Percentiles rank a stretch among this genome's conserved stretches.
Evolutionary conservation across 2,888 invertebrate genomes (phyloP).

Genomic region (Machimus atricapillus): DNA sequence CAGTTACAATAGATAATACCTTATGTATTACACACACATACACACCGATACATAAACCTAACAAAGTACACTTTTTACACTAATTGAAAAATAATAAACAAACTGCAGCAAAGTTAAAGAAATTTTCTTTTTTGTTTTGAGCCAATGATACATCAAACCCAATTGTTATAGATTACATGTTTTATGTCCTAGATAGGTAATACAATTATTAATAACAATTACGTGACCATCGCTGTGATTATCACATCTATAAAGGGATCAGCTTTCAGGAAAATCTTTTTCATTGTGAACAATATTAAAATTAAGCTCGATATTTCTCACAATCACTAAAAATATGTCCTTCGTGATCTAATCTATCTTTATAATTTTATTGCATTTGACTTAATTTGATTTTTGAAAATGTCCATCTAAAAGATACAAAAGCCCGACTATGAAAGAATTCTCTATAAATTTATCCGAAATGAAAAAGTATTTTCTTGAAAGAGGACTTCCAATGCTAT

Average conservation of each 20-base stretch:
- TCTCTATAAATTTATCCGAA: not conserved
- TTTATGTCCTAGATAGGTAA: conserved; percentile 29
- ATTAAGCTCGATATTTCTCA: not conserved
- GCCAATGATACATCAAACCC: not conserved
- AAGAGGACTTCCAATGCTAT: not conserved
- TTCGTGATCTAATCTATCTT: too few relatives aligned
- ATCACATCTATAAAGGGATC: not conserved
- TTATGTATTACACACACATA: not conserved
- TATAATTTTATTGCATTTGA: too few relatives aligned
- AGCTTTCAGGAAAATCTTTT: not conserved
- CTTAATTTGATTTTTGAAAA: too few relatives aligned
- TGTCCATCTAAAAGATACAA: too few relatives aligned
- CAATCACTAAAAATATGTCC: too few relatives aligned
- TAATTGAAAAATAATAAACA: not conserved
- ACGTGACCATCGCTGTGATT: not conserved
- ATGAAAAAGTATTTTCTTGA: not conserved
- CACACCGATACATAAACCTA: conserved; percentile 7
- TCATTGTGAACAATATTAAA: not conserved
- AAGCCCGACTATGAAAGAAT: too few relatives aligned
- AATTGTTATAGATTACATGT: conserved; percentile 13
- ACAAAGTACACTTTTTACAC: not conserved
- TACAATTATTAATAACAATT: not conserved
- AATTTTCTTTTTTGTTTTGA: conserved; percentile 13
- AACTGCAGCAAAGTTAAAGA: not conserved
- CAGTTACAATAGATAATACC: conserved; percentile 1